A percentile compares a stretch with the other conserved stretches of the same genome.
Conservation (phyloP, 2,113 vertebrate genomes). For the Phaetusa simplex region DNA sequence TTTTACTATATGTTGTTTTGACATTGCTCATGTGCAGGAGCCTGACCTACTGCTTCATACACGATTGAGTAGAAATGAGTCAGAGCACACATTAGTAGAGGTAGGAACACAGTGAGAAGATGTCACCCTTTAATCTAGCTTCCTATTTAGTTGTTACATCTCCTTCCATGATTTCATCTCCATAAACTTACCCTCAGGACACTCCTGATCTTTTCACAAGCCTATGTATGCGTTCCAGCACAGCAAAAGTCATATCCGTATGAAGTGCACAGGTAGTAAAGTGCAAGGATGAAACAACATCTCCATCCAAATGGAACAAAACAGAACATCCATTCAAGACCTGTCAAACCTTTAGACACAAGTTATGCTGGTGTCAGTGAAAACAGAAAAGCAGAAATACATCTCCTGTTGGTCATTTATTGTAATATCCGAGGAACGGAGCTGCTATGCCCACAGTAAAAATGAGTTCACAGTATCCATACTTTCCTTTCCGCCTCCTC, state of each 20-base stretch:
- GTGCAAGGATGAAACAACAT: not conserved
- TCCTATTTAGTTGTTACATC: not conserved
- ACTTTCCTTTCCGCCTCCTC: not conserved
- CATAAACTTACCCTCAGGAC: not conserved
- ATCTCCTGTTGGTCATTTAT: not conserved
- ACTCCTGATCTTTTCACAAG: not conserved
- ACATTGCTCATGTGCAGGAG: not conserved
- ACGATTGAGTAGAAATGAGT: not conserved
- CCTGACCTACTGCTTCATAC: not conserved
- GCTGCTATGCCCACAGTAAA: not conserved
- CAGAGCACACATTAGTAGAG: not conserved
- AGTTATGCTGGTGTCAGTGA: not conserved
- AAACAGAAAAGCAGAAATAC: not conserved
- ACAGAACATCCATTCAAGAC: not conserved
- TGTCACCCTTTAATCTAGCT: not conserved
- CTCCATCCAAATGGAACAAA: not conserved
- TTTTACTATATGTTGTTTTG: not conserved
- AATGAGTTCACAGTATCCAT: not conserved
- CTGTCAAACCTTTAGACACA: not conserved
- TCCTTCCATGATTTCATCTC: not conserved
- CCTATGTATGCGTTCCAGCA: accelerated
- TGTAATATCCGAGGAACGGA: not conserved
- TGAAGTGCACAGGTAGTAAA: not conserved
- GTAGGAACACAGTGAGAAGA: not conserved
- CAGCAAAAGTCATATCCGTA: accelerated